These are phyloP conservation scores for Clitarchus hookeri DNA, from an alignment of 2,888 invertebrate species.

Conservation along the genomic window DNA sequence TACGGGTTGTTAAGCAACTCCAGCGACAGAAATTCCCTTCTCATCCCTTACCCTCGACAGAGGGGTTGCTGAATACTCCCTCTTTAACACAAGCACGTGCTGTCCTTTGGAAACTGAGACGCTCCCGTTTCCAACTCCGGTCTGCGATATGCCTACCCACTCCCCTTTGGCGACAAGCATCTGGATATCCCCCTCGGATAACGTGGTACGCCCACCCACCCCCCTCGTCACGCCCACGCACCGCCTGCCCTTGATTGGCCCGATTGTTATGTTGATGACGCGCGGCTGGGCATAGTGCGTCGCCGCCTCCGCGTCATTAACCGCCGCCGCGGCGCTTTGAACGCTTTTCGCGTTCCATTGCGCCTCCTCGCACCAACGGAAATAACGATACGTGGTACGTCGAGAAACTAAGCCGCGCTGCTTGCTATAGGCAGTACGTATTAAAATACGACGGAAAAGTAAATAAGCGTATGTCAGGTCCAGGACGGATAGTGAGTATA, in stretches of 20 bases:
- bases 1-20: no score
- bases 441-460: no score
- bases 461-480: no score
- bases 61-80: background rate
- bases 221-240: background rate
- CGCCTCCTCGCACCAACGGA: background rate
- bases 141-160: background rate
- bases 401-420: no score
- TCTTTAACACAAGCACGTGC: background rate
- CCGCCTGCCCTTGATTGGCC: slow-evolving; percentile 30
- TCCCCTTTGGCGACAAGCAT: background rate
- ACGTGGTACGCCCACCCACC: no score
- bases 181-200: no score
- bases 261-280: slow-evolving; percentile 34
- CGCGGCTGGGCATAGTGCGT: background rate
- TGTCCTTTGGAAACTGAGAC: background rate
- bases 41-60: background rate
- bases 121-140: background rate
- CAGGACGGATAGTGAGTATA: no score
- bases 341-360: background rate
- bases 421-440: no score
- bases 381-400: no score
- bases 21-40: no score
- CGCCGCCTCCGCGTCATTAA: background rate
- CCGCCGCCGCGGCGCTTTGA: background rate